These are phyloP conservation scores for Amiota mariae DNA, from an alignment of 2,888 invertebrate species.

Conservation along the genomic window DNA sequence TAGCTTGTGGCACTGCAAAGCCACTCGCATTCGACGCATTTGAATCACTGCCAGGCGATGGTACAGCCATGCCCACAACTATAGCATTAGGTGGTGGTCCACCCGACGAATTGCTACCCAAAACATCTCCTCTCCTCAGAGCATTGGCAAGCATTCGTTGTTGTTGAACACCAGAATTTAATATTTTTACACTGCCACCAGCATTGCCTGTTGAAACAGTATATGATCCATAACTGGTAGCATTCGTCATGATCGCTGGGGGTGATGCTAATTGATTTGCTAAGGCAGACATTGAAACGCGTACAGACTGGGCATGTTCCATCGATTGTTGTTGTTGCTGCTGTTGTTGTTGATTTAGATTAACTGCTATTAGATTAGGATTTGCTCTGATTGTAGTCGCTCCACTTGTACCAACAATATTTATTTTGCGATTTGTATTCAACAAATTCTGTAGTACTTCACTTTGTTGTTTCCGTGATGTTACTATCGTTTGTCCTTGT, in stretches of 20 bases:
- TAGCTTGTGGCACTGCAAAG: conserved; percentile 74
- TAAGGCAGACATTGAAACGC: conserved; percentile 74
- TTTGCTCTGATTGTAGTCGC: conserved; percentile 67
- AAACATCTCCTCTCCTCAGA: conserved; percentile 73
- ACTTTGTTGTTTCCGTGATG: conserved; percentile 65
- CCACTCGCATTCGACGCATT: conserved; percentile 74
- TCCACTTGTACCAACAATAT: conserved; percentile 61
- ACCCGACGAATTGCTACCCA: conserved; percentile 54
- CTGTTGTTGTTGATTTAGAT: conserved; percentile 43
- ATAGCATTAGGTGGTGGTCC: conserved; percentile 66
- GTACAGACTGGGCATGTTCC: conserved; percentile 65
- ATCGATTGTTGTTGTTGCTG: conserved; percentile 50
- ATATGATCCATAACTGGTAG: conserved; percentile 67
- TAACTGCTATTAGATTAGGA: conserved; percentile 70
- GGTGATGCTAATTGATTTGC: conserved; percentile 74
- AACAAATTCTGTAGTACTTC: conserved; percentile 71
- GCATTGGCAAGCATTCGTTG: conserved; percentile 72
- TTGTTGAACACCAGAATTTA: conserved; percentile 58
- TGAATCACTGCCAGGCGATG: conserved; percentile 73
- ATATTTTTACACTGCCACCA: conserved; percentile 62
- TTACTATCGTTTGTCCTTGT: conserved; percentile 60
- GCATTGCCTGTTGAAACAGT: conserved; percentile 59
- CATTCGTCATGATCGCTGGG: conserved; percentile 73
- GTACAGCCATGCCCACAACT: conserved; percentile 74
- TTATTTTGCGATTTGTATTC: conserved; percentile 70